Conservation (phyloP, 2,113 vertebrate species). For the Callaeas wilsoni region DNA sequence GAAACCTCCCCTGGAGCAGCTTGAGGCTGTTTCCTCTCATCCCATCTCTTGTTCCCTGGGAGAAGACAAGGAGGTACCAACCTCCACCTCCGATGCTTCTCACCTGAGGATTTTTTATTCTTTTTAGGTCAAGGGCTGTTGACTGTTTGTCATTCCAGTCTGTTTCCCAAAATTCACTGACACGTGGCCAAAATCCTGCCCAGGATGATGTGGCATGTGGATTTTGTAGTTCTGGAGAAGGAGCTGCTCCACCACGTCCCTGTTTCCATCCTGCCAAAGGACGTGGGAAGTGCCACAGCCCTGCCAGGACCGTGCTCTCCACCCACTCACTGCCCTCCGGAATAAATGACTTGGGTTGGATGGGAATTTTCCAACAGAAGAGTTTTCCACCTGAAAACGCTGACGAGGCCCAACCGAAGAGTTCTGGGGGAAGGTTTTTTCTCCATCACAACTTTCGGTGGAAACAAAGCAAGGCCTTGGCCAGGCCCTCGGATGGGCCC, state of each 20-base stretch:
- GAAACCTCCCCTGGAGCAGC: background rate
- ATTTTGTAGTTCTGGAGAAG: background rate
- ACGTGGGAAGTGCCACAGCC: background rate
- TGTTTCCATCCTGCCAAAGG: background rate
- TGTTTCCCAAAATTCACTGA: background rate
- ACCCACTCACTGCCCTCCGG: background rate
- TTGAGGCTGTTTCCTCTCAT: background rate
- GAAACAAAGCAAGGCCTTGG: background rate
- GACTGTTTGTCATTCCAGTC: background rate
- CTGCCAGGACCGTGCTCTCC: background rate
- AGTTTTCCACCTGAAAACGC: constrained; percentile 9
- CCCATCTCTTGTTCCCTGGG: background rate
- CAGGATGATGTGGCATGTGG: background rate
- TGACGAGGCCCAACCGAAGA: background rate
- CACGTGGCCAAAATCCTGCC: accelerated
- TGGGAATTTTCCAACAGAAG: constrained; percentile 4
- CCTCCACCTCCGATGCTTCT: background rate
- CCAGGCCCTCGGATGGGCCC: background rate
- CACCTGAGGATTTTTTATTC: background rate
- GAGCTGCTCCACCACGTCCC: background rate
- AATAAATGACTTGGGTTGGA: background rate
- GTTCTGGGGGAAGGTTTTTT: background rate
- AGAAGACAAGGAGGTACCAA: background rate
- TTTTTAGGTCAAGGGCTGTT: background rate
- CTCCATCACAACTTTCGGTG: background rate